Percentiles rank a stretch among this genome's conserved stretches.
Evolutionary conservation across 2,797 vertebrate genomes (phyloP).

Genomic region (Labeo calbasu): DNA sequence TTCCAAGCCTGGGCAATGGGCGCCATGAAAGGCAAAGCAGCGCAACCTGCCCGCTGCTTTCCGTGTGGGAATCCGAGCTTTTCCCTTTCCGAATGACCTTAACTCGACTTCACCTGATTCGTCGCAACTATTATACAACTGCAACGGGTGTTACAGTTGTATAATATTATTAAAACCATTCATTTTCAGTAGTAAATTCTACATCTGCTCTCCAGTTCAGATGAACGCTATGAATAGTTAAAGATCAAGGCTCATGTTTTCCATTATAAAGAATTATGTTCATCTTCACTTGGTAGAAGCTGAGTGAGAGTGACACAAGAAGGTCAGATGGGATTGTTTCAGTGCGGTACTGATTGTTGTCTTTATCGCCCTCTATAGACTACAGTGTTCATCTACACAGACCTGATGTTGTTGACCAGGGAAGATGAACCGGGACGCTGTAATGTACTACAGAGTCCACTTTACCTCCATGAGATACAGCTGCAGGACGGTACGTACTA

Average conservation of each 20-base stretch:
- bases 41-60: conserved; percentile 22
- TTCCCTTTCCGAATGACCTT: neutral
- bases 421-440: conserved; percentile 87
- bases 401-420: conserved; percentile 89
- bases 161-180: neutral
- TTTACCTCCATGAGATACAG: conserved; percentile 85
- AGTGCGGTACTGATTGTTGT: conserved; percentile 8
- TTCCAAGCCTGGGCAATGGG: conserved; percentile 36
- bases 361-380: conserved; percentile 75
- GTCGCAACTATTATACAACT: neutral
- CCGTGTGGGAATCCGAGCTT: conserved; percentile 53
- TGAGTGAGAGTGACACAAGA: conserved; percentile 33
- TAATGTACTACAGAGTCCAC: conserved; percentile 88
- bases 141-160: neutral
- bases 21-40: conserved; percentile 25
- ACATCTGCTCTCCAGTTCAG: neutral
- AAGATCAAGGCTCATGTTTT: neutral
- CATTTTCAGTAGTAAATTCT: neutral
- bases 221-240: neutral
- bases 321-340: neutral
- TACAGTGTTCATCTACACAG: conserved; percentile 88
- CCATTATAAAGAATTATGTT: neutral
- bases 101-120: conserved; percentile 22
- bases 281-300: neutral
- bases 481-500: conserved; percentile 84